Conservation (phyloP, 2,888 invertebrate species). For the Heliconius sara region DNA sequence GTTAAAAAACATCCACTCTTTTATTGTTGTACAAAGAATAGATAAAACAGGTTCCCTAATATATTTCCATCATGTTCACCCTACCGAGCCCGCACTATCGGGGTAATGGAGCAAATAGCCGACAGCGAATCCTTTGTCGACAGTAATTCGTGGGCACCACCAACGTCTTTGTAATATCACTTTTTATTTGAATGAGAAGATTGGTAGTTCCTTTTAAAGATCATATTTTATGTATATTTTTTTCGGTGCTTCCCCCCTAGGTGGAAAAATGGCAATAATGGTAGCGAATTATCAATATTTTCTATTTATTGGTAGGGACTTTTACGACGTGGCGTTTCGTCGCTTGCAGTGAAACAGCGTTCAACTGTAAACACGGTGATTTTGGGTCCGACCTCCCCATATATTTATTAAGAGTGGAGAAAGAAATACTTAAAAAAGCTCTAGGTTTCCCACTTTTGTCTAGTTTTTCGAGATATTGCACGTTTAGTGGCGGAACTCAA, state of each 20-base stretch:
- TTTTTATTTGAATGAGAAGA: conserved; percentile 43
- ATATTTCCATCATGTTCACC: conserved; percentile 42
- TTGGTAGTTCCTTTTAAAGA: conserved; percentile 17
- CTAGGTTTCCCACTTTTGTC: too few species aligned
- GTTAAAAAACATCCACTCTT: not conserved
- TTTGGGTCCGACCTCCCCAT: too few species aligned
- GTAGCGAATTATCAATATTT: too few species aligned
- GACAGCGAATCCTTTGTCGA: conserved; percentile 62
- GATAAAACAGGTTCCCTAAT: not conserved
- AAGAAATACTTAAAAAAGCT: too few species aligned
- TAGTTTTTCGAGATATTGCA: too few species aligned
- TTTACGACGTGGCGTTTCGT: too few species aligned
- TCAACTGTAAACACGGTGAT: too few species aligned
- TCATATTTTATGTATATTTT: conserved; percentile 8
- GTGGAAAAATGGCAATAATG: too few species aligned
- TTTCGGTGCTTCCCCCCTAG: not conserved
- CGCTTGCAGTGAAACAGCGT: too few species aligned
- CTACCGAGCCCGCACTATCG: conserved; percentile 57
- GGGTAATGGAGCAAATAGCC: conserved; percentile 72
- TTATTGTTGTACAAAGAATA: not conserved
- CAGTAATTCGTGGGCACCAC: conserved; percentile 67
- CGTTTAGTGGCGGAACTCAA: too few species aligned
- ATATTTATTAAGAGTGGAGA: too few species aligned
- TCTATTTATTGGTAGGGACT: too few species aligned
- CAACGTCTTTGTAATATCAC: conserved; percentile 48